Conservation (phyloP, 2,888 invertebrate species). For the Hedychridium roseum region DNA sequence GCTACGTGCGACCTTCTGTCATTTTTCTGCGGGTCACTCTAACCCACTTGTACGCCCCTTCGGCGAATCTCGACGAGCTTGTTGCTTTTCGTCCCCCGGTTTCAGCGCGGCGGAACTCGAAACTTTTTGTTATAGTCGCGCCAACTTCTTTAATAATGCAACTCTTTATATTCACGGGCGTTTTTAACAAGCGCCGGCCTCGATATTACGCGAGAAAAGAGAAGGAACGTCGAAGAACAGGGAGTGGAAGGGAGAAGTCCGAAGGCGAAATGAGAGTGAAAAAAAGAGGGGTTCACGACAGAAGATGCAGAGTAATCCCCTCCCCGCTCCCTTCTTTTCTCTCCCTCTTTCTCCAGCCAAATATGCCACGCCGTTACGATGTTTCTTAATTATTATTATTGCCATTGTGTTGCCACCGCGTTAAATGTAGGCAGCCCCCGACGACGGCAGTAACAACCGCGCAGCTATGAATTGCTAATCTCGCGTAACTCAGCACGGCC, state of each 20-base stretch:
- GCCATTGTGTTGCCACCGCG: conserved; percentile 53
- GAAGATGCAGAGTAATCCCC: too few relatives aligned
- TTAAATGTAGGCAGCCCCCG: conserved; percentile 50
- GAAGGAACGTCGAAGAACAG: conserved; percentile 17
- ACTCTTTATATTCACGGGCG: conserved; percentile 65
- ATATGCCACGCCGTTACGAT: conserved; percentile 59
- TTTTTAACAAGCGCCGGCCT: conserved; percentile 60
- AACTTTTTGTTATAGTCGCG: conserved; percentile 62
- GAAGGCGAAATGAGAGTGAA: conserved; percentile 18
- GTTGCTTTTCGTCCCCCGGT: conserved; percentile 44
- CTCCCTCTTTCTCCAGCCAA: conserved; percentile 34
- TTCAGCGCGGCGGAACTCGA: conserved; percentile 32
- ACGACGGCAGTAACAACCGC: conserved; percentile 56
- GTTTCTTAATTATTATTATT: conserved; percentile 64
- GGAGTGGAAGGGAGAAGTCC: conserved; percentile 3
- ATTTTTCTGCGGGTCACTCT: too few relatives aligned
- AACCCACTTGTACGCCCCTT: too few relatives aligned
- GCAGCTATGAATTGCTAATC: conserved; percentile 62
- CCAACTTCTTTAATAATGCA: conserved; percentile 65
- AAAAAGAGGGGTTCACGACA: too few relatives aligned
- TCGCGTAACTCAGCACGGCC: conserved; percentile 42
- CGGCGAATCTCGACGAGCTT: conserved; percentile 29
- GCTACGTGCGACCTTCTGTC: too few relatives aligned
- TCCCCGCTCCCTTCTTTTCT: too few relatives aligned
- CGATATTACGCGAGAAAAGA: conserved; percentile 56